phyloP scores from a whole-genome alignment of 2,797 vertebrate species.

The Lates japonicus region DNA sequence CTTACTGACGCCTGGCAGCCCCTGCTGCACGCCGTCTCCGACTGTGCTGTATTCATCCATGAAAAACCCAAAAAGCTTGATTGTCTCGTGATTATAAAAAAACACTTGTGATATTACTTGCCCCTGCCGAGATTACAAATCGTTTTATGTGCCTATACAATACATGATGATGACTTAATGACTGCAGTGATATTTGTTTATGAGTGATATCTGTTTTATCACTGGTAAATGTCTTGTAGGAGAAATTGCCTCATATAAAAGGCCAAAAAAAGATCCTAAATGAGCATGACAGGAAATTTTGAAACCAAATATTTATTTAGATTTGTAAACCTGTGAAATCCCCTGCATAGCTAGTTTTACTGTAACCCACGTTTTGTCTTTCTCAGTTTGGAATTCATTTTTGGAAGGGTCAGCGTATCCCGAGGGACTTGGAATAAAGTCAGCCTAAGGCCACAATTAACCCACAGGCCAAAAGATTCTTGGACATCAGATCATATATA shows the following conservation, averaged over 20 bases:
- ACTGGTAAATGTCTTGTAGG: background rate
- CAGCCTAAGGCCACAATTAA: constrained; percentile 33
- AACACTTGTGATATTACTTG: background rate
- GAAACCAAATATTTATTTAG: constrained; percentile 29
- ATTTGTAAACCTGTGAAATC: constrained; percentile 26
- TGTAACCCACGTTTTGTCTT: constrained; percentile 1
- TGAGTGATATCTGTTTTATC: constrained; percentile 8
- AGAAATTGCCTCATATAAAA: constrained; percentile 11
- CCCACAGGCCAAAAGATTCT: constrained; percentile 41
- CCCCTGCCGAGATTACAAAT: background rate
- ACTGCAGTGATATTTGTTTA: background rate
- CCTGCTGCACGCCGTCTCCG: constrained; percentile 12
- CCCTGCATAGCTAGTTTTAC: constrained; percentile 2
- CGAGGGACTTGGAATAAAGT: constrained; percentile 21
- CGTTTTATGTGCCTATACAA: constrained; percentile 3
- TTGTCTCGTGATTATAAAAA: constrained; percentile 24
- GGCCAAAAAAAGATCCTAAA: constrained; percentile 5
- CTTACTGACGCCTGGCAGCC: constrained; percentile 65
- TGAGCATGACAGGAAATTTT: background rate
- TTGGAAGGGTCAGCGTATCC: constrained; percentile 32
- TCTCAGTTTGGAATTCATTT: constrained; percentile 47
- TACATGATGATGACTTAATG: background rate
- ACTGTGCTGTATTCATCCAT: constrained; percentile 30
- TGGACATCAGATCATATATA: constrained; percentile 36
- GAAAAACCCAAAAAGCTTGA: constrained; percentile 29